These are phyloP conservation scores for Xylocampa areola DNA, from an alignment of 2,888 invertebrate genomes.

Conservation along the genomic window DNA sequence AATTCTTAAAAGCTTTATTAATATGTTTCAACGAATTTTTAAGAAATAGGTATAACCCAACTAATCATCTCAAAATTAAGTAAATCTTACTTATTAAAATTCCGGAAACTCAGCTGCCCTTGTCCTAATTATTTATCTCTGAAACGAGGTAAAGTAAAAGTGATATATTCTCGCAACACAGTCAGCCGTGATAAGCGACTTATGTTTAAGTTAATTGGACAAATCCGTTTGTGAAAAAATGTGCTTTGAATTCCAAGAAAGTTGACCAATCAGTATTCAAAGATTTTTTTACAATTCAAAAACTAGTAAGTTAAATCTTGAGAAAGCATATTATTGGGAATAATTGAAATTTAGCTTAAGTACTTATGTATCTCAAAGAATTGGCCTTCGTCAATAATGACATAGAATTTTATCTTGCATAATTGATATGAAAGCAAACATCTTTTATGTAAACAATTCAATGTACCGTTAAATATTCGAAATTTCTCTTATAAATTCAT, in stretches of 20 bases:
- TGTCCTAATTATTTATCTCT: slow-evolving; percentile 19
- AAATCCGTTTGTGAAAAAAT: slow-evolving; percentile 19
- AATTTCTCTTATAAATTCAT: slow-evolving; percentile 17
- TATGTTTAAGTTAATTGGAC: slow-evolving; percentile 27
- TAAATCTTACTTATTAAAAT: slow-evolving; percentile 10
- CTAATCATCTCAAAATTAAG: slow-evolving; percentile 7
- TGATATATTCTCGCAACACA: slow-evolving; percentile 26
- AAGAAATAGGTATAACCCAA: background rate
- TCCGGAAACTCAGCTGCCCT: slow-evolving; percentile 15
- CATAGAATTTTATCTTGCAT: no score
- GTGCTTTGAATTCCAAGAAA: slow-evolving; percentile 1
- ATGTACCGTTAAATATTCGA: slow-evolving; percentile 9
- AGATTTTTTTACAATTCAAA: background rate
- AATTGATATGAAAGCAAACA: background rate
- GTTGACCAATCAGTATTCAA: background rate
- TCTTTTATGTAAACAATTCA: background rate
- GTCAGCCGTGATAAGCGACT: slow-evolving; percentile 26
- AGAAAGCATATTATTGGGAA: no score
- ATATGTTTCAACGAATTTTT: no score
- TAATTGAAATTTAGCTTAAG: no score
- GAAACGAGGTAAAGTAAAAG: slow-evolving; percentile 14
- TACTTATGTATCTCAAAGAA: no score
- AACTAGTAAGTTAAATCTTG: no score
- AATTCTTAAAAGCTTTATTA: no score
- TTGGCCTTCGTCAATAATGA: no score